These are phyloP conservation scores for Agriotes lineatus DNA, from an alignment of 2,888 invertebrate species.

Conservation along the genomic window DNA sequence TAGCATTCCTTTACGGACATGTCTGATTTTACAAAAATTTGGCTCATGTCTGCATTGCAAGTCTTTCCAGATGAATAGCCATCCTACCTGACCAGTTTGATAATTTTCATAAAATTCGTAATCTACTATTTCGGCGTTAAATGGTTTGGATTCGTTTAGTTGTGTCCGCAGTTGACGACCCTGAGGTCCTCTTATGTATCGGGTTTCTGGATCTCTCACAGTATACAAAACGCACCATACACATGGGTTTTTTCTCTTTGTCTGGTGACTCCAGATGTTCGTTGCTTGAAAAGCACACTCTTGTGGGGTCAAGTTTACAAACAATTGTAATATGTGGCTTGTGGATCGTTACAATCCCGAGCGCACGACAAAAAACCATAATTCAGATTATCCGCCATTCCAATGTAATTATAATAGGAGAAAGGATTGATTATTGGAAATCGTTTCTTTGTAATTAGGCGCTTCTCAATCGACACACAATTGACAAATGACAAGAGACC, in stretches of 20 bases:
- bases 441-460: neutral
- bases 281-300: neutral
- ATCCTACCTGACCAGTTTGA: neutral
- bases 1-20: neutral
- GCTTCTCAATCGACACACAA: neutral
- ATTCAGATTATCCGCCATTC: neutral
- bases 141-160: neutral
- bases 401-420: neutral
- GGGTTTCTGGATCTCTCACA: neutral
- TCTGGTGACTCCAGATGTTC: neutral
- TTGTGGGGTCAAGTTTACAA: neutral
- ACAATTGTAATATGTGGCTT: neutral
- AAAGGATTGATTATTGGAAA: neutral
- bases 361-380: neutral
- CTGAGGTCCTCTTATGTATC: neutral
- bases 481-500: neutral
- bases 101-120: constrained; percentile 1
- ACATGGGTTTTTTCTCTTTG: neutral
- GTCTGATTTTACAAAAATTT: neutral
- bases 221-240: neutral
- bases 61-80: neutral
- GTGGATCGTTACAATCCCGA: neutral
- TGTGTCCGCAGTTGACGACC: neutral
- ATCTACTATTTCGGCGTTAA: neutral
- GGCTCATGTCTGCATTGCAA: neutral